These are phyloP conservation scores for Orussus abietinus DNA, from an alignment of 1,140 invertebrate genomes.

Conservation along the genomic window DNA sequence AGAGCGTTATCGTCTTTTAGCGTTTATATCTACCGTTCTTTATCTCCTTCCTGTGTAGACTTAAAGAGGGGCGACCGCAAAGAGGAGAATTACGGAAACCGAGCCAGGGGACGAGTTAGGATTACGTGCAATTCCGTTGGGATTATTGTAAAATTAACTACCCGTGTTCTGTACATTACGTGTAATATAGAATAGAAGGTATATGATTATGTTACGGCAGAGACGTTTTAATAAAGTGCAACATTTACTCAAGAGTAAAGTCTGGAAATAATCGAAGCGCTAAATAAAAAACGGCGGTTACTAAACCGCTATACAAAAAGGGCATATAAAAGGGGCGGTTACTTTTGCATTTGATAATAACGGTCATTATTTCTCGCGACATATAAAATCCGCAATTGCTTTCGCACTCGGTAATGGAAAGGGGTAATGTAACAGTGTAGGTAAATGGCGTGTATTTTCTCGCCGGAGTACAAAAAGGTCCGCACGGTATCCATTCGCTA, in stretches of 20 bases:
- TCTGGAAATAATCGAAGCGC: too few species aligned
- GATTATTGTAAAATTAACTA: constrained; percentile 1
- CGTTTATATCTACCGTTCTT: background rate
- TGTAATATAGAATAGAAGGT: constrained; percentile 15
- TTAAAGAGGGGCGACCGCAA: background rate
- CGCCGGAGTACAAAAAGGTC: too few species aligned
- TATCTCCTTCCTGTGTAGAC: background rate
- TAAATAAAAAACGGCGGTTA: too few species aligned
- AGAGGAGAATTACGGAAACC: constrained; percentile 7
- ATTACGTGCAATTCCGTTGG: background rate
- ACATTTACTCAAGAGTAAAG: constrained; percentile 13
- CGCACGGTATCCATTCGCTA: too few species aligned
- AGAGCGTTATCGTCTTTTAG: background rate
- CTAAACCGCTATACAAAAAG: too few species aligned
- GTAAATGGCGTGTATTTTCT: too few species aligned
- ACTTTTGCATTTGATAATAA: too few species aligned
- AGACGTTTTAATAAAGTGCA: constrained; percentile 13
- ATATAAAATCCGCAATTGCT: too few species aligned
- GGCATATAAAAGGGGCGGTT: too few species aligned
- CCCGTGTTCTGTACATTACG: constrained; percentile 10
- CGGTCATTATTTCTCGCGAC: too few species aligned
- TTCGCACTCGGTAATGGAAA: too few species aligned
- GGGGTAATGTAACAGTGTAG: too few species aligned
- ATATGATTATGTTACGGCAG: constrained; percentile 6
- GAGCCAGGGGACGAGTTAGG: constrained; percentile 4